phyloP scores from a whole-genome alignment of 2,113 vertebrate genomes.

The Dicerorhinus sumatrensis region DNA sequence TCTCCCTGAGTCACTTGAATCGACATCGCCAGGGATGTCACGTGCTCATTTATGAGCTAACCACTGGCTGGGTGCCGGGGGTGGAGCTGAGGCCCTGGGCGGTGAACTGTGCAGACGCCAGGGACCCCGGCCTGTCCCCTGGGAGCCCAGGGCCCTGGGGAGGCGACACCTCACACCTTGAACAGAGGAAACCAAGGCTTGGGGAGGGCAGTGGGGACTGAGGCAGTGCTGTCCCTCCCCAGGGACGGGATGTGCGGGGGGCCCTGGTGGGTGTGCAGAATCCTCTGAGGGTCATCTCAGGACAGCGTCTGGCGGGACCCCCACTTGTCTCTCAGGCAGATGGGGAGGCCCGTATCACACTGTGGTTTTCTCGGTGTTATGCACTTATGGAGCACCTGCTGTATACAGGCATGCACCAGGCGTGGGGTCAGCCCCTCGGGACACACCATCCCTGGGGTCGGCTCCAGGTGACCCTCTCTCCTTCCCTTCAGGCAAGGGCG shows the following conservation, averaged over 20 bases:
- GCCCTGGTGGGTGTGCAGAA: rapidly evolving
- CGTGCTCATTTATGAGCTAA: background rate
- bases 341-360: no score
- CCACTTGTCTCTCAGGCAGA: background rate
- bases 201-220: rapidly evolving
- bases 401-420: rapidly evolving
- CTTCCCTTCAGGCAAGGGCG: slow-evolving; percentile 90
- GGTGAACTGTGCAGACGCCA: rapidly evolving
- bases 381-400: rapidly evolving
- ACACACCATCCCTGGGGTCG: rapidly evolving
- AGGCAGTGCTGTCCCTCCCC: no score
- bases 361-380: rapidly evolving
- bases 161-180: background rate
- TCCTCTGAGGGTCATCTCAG: no score
- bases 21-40: rapidly evolving
- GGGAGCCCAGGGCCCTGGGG: background rate
- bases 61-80: background rate
- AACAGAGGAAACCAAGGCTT: background rate
- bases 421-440: background rate
- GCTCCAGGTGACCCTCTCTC: background rate
- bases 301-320: rapidly evolving
- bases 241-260: rapidly evolving
- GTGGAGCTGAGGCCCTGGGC: no score
- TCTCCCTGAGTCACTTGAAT: background rate
- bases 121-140: background rate